Evolutionary conservation across 2,797 vertebrate genomes (phyloP).

Genomic region (Iguana delicatissima): DNA sequence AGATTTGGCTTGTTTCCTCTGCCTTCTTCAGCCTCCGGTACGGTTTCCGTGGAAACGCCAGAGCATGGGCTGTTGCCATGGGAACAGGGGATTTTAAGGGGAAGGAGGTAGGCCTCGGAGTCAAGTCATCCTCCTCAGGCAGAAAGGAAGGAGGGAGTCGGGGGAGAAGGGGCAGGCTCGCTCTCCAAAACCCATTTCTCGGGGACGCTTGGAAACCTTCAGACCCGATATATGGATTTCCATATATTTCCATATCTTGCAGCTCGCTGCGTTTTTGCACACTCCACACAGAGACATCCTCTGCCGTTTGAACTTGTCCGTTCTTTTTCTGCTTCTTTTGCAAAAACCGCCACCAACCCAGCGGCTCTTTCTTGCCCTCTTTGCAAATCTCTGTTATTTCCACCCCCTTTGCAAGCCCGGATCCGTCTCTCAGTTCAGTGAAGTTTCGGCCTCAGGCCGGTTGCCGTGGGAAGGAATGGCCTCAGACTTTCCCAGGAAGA

Average conservation of each 20-base stretch:
- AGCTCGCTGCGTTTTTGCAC: not conserved
- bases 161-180: not conserved
- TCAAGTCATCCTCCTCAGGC: not conserved
- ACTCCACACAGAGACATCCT: not conserved
- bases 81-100: conserved; percentile 34
- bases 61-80: conserved; percentile 50
- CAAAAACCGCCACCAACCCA: too few relatives aligned
- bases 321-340: not conserved
- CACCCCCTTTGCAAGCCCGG: not conserved
- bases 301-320: not conserved
- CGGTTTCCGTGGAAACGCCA: conserved; percentile 46
- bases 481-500: not conserved
- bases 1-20: conserved; percentile 3
- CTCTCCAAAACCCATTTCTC: not conserved
- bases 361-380: not conserved
- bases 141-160: not conserved
- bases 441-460: not conserved
- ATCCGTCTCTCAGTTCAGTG: not conserved
- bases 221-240: not conserved
- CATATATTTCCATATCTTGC: not conserved
- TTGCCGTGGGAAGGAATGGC: not conserved
- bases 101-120: not conserved
- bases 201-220: not conserved
- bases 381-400: not conserved
- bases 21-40: conserved; percentile 39